Evolutionary conservation across 2,888 invertebrate species (phyloP), one percentile per base, ranked within the genome.

Genomic region (Dryadula phaetusa): DNA sequence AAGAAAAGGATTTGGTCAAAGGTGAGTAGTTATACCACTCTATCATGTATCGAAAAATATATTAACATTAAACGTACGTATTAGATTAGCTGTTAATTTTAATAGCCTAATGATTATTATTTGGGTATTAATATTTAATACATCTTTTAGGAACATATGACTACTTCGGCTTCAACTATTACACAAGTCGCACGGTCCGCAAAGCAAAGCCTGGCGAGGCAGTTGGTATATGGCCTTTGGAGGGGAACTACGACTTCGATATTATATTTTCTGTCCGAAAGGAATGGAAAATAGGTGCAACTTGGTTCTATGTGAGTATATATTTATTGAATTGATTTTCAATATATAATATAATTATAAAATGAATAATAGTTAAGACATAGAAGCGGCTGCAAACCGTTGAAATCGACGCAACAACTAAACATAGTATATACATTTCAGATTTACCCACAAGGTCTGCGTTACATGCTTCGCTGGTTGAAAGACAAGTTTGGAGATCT

Each of bases 161-260:
- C 78, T 95, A 94, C 81, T 88, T 94, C 54, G 95, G 94, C 0
- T 72, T 95, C 47, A 95, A 95, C 77, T 93, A 94, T 76, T 96
- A 95, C 81, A 92, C 94, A 0, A 87, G 93, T 1, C 79, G 82
- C 28, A 61, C 90, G 28, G 84, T 87, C 0, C 79, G 82, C 28
- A 70, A 46, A 49, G 74, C 75, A 28, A 71, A 25, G 61, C 72
- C 63, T 12, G 82, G 75, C 4, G 84, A 84, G 25, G 49, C 69
- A 14, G 16, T 76, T 1, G 42, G 22, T 0, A n/a, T 65, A 0
- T 79, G 77, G 69, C 84, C 85, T 0, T 73, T 86, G 0, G 74
- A 70, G 1, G 75, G 77, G 4, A 64, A 70, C 0, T 67, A 73
- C 0, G 81, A 83, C 3, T 40, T 82, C n/a, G 64, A 72, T 10